Percentiles rank a stretch among this genome's conserved stretches.
Evolutionary conservation across 1,140 invertebrate genomes (phyloP).

Genomic region (Sycobia sp.): DNA sequence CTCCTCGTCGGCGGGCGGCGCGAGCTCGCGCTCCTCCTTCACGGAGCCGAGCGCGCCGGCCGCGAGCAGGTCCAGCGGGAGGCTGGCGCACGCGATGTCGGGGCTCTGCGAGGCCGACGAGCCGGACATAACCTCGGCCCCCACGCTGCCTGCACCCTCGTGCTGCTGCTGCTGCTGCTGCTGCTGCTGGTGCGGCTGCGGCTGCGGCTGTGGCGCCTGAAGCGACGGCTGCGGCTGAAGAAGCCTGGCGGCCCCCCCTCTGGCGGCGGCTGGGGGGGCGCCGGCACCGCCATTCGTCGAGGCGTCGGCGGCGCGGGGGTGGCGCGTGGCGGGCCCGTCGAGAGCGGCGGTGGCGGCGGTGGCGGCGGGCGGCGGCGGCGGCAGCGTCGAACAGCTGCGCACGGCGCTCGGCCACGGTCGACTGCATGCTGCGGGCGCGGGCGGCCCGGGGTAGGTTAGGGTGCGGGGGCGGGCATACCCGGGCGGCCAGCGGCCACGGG

Average conservation of each 20-base stretch:
- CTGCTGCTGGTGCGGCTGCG: constrained; percentile 35
- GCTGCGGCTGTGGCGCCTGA: not conserved
- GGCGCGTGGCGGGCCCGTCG: constrained; percentile 35
- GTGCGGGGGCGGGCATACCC: constrained; percentile 2
- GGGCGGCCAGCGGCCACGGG: not conserved
- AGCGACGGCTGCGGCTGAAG: not conserved
- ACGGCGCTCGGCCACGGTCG: no score
- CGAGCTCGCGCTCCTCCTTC: constrained; percentile 59
- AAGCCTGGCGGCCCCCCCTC: constrained; percentile 40
- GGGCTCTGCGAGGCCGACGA: constrained; percentile 61
- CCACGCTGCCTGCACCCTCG: constrained; percentile 43
- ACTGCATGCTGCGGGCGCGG: not conserved
- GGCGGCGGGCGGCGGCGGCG: not conserved
- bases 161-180: constrained; percentile 32
- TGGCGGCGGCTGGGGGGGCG: not conserved
- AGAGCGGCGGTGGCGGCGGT: not conserved
- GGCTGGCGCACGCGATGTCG: constrained; percentile 61
- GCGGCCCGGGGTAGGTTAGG: not conserved
- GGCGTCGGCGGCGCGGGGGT: constrained; percentile 44
- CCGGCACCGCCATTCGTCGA: constrained; percentile 39
- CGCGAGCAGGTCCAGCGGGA: constrained; percentile 60
- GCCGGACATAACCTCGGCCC: constrained; percentile 58
- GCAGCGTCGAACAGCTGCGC: not conserved
- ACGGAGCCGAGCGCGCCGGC: constrained; percentile 57
- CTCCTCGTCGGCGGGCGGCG: constrained; percentile 55